Conservation (phyloP, 2,888 invertebrate species). For the Drosophila borborema region DNA sequence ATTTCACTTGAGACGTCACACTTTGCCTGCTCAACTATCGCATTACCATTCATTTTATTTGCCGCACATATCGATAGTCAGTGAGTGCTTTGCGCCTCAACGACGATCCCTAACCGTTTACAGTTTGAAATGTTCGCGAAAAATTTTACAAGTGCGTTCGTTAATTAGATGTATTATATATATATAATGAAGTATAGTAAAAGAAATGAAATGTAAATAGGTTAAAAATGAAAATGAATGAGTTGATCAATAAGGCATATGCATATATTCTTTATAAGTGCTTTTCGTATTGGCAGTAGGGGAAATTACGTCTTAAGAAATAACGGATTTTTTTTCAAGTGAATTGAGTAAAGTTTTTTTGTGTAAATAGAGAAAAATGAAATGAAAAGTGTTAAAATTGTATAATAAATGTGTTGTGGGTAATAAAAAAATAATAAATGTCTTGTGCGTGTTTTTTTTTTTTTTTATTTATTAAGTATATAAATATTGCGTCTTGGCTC, state of each 20-base stretch:
- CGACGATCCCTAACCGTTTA: not conserved
- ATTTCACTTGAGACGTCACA: not conserved
- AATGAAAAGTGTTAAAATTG: not conserved
- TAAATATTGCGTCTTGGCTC: not conserved
- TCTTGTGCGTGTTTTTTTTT: too few relatives aligned
- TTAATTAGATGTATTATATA: too few relatives aligned
- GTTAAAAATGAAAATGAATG: not conserved
- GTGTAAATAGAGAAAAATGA: too few relatives aligned
- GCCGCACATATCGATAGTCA: not conserved
- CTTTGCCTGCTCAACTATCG: not conserved
- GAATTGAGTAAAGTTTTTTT: not conserved
- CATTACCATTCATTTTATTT: rapidly evolving
- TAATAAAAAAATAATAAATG: too few relatives aligned
- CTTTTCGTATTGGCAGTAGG: not conserved
- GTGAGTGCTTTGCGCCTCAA: not conserved
- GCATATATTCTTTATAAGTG: not conserved
- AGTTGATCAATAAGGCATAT: not conserved
- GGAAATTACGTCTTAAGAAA: not conserved
- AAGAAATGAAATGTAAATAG: not conserved
- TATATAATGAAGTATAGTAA: not conserved
- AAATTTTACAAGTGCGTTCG: not conserved
- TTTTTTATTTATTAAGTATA: too few relatives aligned
- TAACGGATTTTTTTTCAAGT: not conserved
- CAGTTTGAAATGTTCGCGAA: not conserved
- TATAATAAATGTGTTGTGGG: too few relatives aligned